phyloP scores from a whole-genome alignment of 2,888 invertebrate species.

The Herminia tarsipennalis region DNA sequence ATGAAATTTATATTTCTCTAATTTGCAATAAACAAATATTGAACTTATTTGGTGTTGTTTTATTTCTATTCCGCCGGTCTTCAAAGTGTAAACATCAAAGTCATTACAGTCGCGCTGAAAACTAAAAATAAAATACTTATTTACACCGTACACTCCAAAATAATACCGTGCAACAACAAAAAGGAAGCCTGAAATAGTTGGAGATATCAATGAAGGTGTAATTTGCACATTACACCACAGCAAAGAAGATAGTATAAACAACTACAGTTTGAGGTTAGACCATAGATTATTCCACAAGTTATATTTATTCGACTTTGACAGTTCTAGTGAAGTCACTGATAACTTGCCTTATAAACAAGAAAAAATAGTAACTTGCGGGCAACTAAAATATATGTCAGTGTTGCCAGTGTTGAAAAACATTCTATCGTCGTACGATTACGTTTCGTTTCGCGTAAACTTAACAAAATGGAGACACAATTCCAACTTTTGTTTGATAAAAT shows the following conservation, averaged over 20 bases:
- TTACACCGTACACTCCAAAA: background rate
- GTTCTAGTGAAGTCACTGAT: background rate
- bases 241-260: background rate
- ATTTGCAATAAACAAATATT: no score
- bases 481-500: background rate
- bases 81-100: background rate
- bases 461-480: background rate
- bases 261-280: background rate
- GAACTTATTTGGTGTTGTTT: no score
- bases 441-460: background rate
- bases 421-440: background rate
- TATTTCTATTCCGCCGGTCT: no score
- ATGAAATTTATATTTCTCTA: no score
- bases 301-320: no score
- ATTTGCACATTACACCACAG: background rate
- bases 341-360: background rate
- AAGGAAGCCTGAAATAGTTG: background rate
- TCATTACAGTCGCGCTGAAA: background rate
- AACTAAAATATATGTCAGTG: background rate
- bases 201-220: background rate
- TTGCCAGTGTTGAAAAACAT: background rate
- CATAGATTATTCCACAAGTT: background rate
- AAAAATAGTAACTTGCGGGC: background rate
- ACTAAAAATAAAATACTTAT: no score
- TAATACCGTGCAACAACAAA: no score